Evolutionary conservation across 30 jellyfish, hydroid and myxozoan species (phyloP).

Genomic region (Aurelia coerulea): DNA sequence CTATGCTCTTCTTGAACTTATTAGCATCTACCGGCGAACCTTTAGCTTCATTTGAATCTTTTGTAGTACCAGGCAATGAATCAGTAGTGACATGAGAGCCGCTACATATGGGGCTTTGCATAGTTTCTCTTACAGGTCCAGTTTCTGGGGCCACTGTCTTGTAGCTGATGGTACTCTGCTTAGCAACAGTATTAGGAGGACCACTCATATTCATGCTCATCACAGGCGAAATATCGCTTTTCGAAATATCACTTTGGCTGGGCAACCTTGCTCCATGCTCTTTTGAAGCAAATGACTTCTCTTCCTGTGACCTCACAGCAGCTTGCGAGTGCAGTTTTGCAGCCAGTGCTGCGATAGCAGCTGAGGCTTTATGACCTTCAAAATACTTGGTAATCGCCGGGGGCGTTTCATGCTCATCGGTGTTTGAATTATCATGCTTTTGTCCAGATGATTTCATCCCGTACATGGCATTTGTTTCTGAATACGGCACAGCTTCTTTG

Average conservation of each 20-base stretch:
- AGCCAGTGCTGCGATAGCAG: slow-evolving; percentile 70
- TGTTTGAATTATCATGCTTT: slow-evolving; percentile 16
- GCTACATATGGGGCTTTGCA: neutral
- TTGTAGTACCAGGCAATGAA: neutral
- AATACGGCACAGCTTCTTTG: slow-evolving; percentile 15
- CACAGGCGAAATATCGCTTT: slow-evolving; percentile 15
- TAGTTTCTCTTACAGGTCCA: neutral
- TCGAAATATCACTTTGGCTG: neutral
- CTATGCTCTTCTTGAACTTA: slow-evolving; percentile 32
- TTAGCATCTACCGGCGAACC: neutral
- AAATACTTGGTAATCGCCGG: slow-evolving; percentile 47
- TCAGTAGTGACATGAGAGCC: neutral
- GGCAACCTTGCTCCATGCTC: neutral
- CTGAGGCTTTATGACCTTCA: slow-evolving; percentile 73
- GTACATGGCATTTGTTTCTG: slow-evolving; percentile 8
- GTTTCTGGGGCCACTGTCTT: neutral
- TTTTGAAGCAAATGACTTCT: neutral
- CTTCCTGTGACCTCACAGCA: slow-evolving; percentile 27
- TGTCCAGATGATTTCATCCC: slow-evolving; percentile 5
- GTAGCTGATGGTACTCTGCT: slow-evolving; percentile 14
- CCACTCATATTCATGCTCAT: slow-evolving; percentile 17
- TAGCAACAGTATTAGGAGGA: slow-evolving; percentile 22
- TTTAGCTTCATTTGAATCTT: neutral
- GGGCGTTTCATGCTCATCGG: slow-evolving; percentile 29
- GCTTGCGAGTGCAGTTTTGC: slow-evolving; percentile 69